These are phyloP conservation scores for Syngnathus typhle DNA, from an alignment of 2,113 vertebrate genomes.

Conservation along the genomic window DNA sequence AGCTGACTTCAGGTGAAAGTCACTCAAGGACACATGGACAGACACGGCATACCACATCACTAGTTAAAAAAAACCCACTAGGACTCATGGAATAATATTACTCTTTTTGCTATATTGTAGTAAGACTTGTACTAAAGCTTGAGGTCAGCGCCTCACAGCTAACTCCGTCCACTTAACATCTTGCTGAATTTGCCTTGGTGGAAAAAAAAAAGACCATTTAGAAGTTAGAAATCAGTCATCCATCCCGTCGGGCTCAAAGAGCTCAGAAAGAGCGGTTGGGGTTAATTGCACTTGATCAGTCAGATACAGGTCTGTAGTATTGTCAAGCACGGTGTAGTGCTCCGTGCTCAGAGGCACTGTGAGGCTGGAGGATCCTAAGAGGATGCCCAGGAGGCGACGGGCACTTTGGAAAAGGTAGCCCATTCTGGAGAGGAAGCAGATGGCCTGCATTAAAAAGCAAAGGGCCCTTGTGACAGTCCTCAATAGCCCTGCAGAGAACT, in stretches of 20 bases:
- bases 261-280: slow-evolving; percentile 26
- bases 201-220: slow-evolving; percentile 14
- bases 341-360: slow-evolving; percentile 22
- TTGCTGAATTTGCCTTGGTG: slow-evolving; percentile 2
- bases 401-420: slow-evolving; percentile 64
- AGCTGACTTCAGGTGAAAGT: neutral
- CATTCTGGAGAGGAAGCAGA: slow-evolving; percentile 72
- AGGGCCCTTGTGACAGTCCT: slow-evolving; percentile 73
- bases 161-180: slow-evolving; percentile 5
- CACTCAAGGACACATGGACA: neutral
- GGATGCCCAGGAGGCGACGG: slow-evolving; percentile 50
- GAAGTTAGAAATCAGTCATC: slow-evolving; percentile 1
- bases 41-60: too few relatives aligned
- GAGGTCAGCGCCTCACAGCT: slow-evolving; percentile 3
- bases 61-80: neutral
- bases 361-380: slow-evolving; percentile 47
- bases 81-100: neutral
- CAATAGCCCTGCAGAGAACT: slow-evolving; percentile 74
- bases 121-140: neutral
- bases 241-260: slow-evolving; percentile 7
- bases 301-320: slow-evolving; percentile 37
- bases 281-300: slow-evolving; percentile 51
- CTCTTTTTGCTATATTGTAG: neutral
- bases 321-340: slow-evolving; percentile 33
- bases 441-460: slow-evolving; percentile 73